phyloP scores from a whole-genome alignment of 1,140 invertebrate genomes.

The Coelopa frigida region DNA sequence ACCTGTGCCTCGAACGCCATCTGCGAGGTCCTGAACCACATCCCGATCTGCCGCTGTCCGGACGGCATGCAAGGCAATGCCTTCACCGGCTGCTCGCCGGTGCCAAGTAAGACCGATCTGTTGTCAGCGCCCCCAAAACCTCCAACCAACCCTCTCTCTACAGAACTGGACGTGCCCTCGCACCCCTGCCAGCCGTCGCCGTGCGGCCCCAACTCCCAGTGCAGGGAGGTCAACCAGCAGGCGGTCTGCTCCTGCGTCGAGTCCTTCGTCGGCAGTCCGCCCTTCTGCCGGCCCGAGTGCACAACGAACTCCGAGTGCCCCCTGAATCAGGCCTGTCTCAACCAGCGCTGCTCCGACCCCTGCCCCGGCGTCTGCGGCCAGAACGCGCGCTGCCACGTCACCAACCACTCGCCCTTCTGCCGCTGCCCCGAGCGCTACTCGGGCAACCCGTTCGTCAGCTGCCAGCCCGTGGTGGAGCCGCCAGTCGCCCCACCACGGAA shows the following conservation, averaged over 20 bases:
- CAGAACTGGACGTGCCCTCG: constrained; percentile 40
- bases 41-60: constrained; percentile 65
- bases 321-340: constrained; percentile 59
- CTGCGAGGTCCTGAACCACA: constrained; percentile 74
- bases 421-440: constrained; percentile 52
- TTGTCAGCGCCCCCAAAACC: constrained; percentile 41
- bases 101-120: constrained; percentile 50
- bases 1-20: constrained; percentile 65
- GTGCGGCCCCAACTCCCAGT: constrained; percentile 65
- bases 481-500: constrained; percentile 54
- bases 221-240: constrained; percentile 54
- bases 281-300: constrained; percentile 63
- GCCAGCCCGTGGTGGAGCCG: constrained; percentile 54
- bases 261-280: constrained; percentile 68
- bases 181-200: constrained; percentile 57
- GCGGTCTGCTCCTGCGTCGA: constrained; percentile 64
- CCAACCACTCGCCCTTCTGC: constrained; percentile 57
- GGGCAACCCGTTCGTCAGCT: constrained; percentile 59
- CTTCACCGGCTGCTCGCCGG: constrained; percentile 58
- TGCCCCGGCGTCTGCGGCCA: constrained; percentile 61
- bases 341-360: constrained; percentile 63
- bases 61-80: constrained; percentile 67
- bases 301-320: constrained; percentile 59
- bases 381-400: constrained; percentile 54
- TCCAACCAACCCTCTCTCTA: constrained; percentile 49